These are phyloP conservation scores for Nanorana parkeri DNA, from an alignment of 2,113 vertebrate species.

Conservation along the genomic window DNA sequence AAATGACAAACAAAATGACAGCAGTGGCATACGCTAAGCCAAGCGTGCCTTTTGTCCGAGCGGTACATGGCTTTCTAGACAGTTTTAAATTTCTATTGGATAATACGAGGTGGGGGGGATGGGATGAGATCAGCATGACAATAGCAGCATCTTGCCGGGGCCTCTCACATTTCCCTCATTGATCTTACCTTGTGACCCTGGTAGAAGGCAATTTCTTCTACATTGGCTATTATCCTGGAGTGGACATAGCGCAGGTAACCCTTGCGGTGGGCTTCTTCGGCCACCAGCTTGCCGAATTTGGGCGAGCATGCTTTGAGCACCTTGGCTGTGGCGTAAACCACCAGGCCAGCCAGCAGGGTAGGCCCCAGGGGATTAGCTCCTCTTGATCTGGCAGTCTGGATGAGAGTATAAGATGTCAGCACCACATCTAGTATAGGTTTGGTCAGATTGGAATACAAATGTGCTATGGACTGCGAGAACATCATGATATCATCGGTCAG, in stretches of 20 bases:
- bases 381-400: slow-evolving; percentile 85
- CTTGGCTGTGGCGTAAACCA: slow-evolving; percentile 91
- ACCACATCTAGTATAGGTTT: slow-evolving; percentile 96
- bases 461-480: slow-evolving; percentile 95
- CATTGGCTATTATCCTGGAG: slow-evolving; percentile 95
- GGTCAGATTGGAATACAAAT: slow-evolving; percentile 97
- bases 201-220: slow-evolving; percentile 98
- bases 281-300: slow-evolving; percentile 92
- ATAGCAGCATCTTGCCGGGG: slow-evolving; percentile 54
- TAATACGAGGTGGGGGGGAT: neutral
- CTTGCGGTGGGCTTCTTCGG: slow-evolving; percentile 94
- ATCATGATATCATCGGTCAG: slow-evolving; percentile 96
- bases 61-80: slow-evolving; percentile 9
- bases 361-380: slow-evolving; percentile 91
- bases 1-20: too few species aligned
- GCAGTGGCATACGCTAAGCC: too few species aligned
- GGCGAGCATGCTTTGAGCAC: slow-evolving; percentile 94
- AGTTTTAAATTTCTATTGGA: slow-evolving; percentile 30
- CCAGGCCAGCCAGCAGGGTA: slow-evolving; percentile 89
- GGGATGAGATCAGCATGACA: slow-evolving; percentile 12
- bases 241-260: slow-evolving; percentile 94
- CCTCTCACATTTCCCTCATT: slow-evolving; percentile 40
- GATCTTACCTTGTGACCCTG: slow-evolving; percentile 92
- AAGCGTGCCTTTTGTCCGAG: neutral
- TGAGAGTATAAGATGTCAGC: slow-evolving; percentile 95